phyloP scores from a whole-genome alignment of 2,797 vertebrate species.

The Oreochromis grahami region DNA sequence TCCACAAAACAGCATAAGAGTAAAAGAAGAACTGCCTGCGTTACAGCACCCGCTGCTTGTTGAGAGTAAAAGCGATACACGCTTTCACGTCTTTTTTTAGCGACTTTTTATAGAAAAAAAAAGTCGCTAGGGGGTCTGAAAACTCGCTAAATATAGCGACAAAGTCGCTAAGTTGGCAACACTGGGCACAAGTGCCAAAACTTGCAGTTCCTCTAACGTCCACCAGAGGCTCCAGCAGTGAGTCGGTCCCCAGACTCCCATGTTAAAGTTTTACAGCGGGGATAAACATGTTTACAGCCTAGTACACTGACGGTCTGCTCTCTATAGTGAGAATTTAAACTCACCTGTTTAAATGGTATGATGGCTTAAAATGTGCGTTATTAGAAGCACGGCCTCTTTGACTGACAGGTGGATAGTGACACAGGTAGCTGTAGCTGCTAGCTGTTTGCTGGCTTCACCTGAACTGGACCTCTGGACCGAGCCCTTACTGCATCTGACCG shows the following conservation, averaged over 20 bases:
- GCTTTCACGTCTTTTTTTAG: no score
- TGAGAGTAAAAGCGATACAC: no score
- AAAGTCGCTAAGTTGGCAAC: no score
- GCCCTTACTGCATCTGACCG: not conserved
- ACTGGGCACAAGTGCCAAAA: not conserved
- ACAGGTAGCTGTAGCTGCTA: not conserved
- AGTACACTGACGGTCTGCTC: not conserved
- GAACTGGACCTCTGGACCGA: not conserved
- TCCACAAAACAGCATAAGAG: no score
- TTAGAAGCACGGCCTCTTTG: not conserved
- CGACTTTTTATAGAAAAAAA: no score
- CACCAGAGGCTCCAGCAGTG: not conserved
- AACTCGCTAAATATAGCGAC: no score
- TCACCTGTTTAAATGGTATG: not conserved
- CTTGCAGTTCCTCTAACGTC: not conserved
- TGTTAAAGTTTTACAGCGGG: not conserved
- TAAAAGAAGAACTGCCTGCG: no score
- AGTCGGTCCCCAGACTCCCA: not conserved
- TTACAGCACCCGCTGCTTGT: no score
- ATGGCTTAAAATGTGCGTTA: not conserved
- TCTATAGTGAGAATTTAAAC: not conserved
- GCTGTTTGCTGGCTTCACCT: not conserved
- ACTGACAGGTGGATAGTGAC: not conserved
- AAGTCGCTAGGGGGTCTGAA: no score
- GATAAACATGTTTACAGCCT: not conserved